These are phyloP conservation scores for Diplosoma virens DNA, from an alignment of 23 tunicate genomes.

Conservation along the genomic window DNA sequence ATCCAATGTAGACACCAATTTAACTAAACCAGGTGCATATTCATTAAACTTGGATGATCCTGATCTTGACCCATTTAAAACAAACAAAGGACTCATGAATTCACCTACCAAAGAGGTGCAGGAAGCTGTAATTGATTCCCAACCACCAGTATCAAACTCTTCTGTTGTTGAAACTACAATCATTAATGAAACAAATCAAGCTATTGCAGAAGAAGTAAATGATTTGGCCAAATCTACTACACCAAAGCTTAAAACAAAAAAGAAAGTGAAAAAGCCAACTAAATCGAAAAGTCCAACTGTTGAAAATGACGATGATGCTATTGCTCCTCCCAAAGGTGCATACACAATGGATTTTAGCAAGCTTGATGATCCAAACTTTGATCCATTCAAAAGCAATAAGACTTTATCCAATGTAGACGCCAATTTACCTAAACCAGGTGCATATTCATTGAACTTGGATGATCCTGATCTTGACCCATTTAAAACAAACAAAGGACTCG, in stretches of 20 bases:
- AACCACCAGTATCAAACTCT: too few relatives aligned
- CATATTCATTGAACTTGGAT: conserved; percentile 24
- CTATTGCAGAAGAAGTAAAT: too few relatives aligned
- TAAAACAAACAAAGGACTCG: conserved; percentile 26
- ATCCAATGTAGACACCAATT: neutral
- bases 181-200: too few relatives aligned
- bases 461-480: conserved; percentile 14
- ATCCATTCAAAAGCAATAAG: conserved; percentile 43
- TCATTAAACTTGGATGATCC: conserved; percentile 19
- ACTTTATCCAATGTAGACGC: conserved; percentile 19
- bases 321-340: conserved; percentile 26
- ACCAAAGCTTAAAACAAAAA: too few relatives aligned
- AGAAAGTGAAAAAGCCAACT: neutral
- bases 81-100: conserved; percentile 26
- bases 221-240: too few relatives aligned
- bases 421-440: neutral
- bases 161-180: too few relatives aligned
- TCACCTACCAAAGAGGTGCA: neutral
- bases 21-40: neutral
- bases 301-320: neutral
- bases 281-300: neutral
- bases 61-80: conserved; percentile 18
- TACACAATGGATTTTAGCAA: conserved; percentile 50
- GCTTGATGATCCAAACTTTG: conserved; percentile 47
- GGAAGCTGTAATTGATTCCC: too few relatives aligned